Evolutionary conservation across 2,888 invertebrate genomes (phyloP), one percentile per base, ranked within the genome.

Genomic region (Drosophila buzzatii): DNA sequence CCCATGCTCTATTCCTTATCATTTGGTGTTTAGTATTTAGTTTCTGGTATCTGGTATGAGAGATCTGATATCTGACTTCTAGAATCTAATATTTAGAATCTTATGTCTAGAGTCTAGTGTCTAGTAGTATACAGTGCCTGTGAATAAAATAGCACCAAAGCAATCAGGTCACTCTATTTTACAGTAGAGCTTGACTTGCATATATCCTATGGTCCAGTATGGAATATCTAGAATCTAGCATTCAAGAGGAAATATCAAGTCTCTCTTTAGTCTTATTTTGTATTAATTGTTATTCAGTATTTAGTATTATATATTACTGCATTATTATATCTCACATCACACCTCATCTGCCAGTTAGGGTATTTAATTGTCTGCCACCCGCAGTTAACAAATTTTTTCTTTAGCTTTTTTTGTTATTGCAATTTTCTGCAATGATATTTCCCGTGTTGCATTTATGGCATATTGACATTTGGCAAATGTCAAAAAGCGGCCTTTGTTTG

Each of bases 401-500:
- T 41, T 1, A 39, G 39, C 39, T 20, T 59, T 31, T 41, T 42
- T 57, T 53, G 39, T 57, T 57, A 35, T 23, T 39, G 69, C 37
- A 51, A 35, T 65, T 60, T 61, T 16, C 49, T 39, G 55, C 27
- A 56, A 27, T 53, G 23, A 39, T 69, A 60, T 55, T 70, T 60
- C 27, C 27, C 68, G n/a, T 56, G 60, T 37, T 68, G 56, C 67
- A 70, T 82, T 82, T 79, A 82, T 79, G 79, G 73, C 73, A 68
- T 71, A 78, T 73, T 89, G 90, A 83, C 89, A 89, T 89, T 89
- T 81, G 76, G 66, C 82, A 89, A 89, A 89, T 89, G 89, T 88
- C 89, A 89, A 79, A 74, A 71, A 33, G 76, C 76, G 74, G 74
- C 81, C 82, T 75, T 83, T 85, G 81, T 81, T 69, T 67, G 66